Percentiles rank a stretch among this genome's conserved stretches.
Conservation (phyloP, 2,888 invertebrate genomes). For the Gari tellinella region DNA sequence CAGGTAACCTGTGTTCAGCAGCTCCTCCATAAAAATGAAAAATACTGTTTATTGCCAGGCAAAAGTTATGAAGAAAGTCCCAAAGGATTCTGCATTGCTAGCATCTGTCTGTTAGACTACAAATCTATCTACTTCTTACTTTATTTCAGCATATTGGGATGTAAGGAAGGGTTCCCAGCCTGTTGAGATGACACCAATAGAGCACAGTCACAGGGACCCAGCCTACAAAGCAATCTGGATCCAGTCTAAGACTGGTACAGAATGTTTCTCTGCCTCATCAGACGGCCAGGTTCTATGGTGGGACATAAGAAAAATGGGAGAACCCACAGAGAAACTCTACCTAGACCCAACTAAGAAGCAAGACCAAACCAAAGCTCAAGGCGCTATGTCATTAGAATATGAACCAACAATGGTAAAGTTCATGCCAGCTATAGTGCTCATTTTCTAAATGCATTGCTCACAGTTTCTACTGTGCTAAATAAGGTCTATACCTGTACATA, state of each 20-base stretch:
- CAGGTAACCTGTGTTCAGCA: no score
- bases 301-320: conserved; percentile 91
- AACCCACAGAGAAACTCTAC: conserved; percentile 90
- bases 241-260: conserved; percentile 96
- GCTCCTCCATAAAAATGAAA: no score
- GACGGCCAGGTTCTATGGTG: conserved; percentile 95
- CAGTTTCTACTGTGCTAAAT: no score
- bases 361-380: conserved; percentile 88
- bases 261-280: conserved; percentile 96
- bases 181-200: conserved; percentile 91
- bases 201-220: conserved; percentile 94
- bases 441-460: no score
- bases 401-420: conserved; percentile 89
- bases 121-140: neutral
- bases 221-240: conserved; percentile 95
- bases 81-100: neutral
- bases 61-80: neutral
- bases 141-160: conserved; percentile 82
- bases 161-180: conserved; percentile 91
- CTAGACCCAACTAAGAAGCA: conserved; percentile 89
- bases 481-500: no score
- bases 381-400: conserved; percentile 91
- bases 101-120: neutral
- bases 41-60: no score
- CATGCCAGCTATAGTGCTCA: no score